Conservation (phyloP, 2,888 invertebrate species). For the Dusona sp. region DNA sequence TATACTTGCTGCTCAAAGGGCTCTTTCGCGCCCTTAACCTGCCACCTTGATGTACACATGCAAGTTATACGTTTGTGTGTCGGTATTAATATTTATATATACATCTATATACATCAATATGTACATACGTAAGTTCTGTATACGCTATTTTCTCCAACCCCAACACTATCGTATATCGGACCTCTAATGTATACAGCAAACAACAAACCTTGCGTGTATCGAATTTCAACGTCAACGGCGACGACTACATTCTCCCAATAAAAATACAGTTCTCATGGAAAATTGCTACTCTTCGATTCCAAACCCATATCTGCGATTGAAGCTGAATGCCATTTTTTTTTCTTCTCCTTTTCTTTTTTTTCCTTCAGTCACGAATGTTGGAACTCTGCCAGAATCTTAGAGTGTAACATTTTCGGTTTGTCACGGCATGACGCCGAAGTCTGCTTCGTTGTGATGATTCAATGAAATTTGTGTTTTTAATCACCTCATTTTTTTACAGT, state of each 20-base stretch:
- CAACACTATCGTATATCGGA: background rate
- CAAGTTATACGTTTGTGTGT: background rate
- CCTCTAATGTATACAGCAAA: background rate
- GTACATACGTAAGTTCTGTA: background rate
- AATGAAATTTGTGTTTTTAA: background rate
- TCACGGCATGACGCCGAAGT: too few relatives aligned
- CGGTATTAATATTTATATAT: constrained; percentile 14
- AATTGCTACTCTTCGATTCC: constrained; percentile 21
- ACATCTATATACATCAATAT: background rate
- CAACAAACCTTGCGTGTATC: background rate
- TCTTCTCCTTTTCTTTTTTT: background rate
- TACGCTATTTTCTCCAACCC: constrained; percentile 14
- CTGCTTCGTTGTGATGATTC: background rate
- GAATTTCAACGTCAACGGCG: constrained; percentile 31
- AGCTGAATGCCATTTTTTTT: background rate
- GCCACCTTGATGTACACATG: constrained; percentile 40
- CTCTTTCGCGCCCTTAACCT: constrained; percentile 60
- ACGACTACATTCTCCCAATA: background rate
- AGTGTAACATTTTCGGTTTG: background rate
- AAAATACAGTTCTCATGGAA: constrained; percentile 8
- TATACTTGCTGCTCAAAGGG: constrained; percentile 53
- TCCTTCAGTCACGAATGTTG: background rate
- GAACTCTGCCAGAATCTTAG: background rate
- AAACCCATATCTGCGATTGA: background rate
- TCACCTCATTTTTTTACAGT: background rate